Conservation (phyloP, 2,888 invertebrate genomes). For the Cerastis leucographa region DNA sequence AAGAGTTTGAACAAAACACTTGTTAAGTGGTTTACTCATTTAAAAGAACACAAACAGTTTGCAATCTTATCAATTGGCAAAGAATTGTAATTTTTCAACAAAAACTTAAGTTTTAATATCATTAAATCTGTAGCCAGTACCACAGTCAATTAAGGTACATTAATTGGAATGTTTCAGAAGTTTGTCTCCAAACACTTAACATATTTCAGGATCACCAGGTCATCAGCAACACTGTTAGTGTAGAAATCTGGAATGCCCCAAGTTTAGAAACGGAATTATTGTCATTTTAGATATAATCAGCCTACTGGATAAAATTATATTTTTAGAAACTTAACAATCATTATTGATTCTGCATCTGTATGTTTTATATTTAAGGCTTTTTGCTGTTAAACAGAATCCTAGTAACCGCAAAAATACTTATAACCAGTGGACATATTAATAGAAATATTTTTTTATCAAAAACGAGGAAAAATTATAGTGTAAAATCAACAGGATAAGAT, state of each 20-base stretch:
- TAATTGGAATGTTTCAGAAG: neutral
- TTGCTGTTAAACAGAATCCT: neutral
- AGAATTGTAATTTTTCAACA: neutral
- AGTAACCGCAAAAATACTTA: neutral
- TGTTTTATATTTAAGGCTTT: neutral
- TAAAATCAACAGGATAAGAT: neutral
- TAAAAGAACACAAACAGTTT: neutral
- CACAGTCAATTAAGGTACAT: neutral
- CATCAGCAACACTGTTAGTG: neutral
- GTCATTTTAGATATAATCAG: neutral
- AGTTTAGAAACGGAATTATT: neutral
- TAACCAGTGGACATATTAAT: neutral
- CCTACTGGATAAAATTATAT: neutral
- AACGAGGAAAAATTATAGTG: neutral
- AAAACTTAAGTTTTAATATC: too few relatives aligned
- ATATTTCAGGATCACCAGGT: neutral
- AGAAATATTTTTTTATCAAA: too few relatives aligned
- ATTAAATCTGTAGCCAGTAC: neutral
- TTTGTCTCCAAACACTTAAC: neutral
- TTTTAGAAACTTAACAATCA: neutral
- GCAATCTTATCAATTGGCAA: conserved; percentile 3
- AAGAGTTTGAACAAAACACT: conserved; percentile 19
- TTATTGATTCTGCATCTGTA: neutral
- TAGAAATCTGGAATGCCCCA: neutral
- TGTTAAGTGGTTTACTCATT: conserved; percentile 16